These are phyloP conservation scores for Drosophila sproati DNA, from an alignment of 1,140 invertebrate species.

Conservation along the genomic window DNA sequence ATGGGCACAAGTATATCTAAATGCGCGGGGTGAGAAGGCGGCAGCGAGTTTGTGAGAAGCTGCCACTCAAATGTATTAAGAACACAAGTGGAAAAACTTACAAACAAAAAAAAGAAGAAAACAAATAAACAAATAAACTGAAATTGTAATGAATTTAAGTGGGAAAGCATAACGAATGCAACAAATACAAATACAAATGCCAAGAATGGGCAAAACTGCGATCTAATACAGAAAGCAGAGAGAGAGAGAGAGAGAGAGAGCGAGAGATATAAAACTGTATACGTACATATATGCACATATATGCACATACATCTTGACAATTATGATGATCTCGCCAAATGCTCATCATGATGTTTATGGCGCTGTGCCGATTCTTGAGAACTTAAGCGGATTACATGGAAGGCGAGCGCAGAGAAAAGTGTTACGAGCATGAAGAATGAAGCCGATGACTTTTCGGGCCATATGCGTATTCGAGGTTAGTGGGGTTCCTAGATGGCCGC, in stretches of 20 bases:
- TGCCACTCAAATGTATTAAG: slow-evolving; percentile 47
- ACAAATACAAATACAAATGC: not conserved
- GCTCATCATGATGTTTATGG: slow-evolving; percentile 44
- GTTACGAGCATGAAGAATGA: slow-evolving; percentile 63
- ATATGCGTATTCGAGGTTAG: slow-evolving; percentile 72
- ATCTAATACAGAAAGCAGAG: slow-evolving; percentile 28
- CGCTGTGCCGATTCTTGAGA: slow-evolving; percentile 73
- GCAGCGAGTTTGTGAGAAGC: slow-evolving; percentile 14
- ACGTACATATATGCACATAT: not conserved
- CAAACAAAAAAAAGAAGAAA: slow-evolving; percentile 1
- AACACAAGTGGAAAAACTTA: slow-evolving; percentile 54
- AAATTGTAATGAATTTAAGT: slow-evolving; percentile 40
- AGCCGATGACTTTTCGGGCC: slow-evolving; percentile 43
- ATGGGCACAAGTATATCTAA: slow-evolving; percentile 14
- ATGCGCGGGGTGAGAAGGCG: not conserved
- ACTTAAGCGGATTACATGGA: slow-evolving; percentile 73
- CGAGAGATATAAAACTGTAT: too few relatives aligned
- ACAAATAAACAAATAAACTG: slow-evolving; percentile 25
- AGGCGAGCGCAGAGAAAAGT: slow-evolving; percentile 56
- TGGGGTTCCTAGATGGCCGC: slow-evolving; percentile 42
- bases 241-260: slow-evolving; percentile 13
- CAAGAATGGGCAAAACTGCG: slow-evolving; percentile 41
- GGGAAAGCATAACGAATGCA: slow-evolving; percentile 70
- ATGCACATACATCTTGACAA: slow-evolving; percentile 5
- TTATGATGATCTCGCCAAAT: slow-evolving; percentile 28